These are phyloP conservation scores for Rallus crepitans DNA, from an alignment of 2,797 vertebrate species.

Conservation along the genomic window DNA sequence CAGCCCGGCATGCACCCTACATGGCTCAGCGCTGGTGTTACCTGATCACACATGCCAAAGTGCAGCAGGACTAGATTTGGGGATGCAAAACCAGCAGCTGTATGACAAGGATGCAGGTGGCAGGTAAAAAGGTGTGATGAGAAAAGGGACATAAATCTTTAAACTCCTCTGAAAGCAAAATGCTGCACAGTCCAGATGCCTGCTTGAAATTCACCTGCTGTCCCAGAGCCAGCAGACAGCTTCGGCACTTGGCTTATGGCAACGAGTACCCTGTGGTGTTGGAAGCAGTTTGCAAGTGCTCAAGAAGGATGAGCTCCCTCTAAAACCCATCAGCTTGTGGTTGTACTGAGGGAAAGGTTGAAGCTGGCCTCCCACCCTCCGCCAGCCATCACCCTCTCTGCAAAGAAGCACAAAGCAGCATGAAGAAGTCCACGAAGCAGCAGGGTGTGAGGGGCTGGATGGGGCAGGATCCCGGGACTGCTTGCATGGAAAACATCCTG, in stretches of 20 bases:
- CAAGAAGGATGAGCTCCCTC: neutral
- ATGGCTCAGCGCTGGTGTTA: neutral
- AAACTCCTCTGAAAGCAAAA: neutral
- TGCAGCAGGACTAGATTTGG: neutral
- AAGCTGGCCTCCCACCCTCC: neutral
- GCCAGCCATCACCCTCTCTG: neutral
- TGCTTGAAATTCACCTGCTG: neutral
- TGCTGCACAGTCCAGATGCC: neutral
- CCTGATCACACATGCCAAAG: rapidly evolving
- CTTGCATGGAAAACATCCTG: neutral
- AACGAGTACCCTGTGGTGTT: rapidly evolving
- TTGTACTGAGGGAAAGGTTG: neutral
- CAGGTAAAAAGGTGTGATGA: neutral
- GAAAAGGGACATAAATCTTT: neutral
- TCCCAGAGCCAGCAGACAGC: too few species aligned
- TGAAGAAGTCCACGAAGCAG: rapidly evolving
- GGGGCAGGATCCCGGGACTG: neutral
- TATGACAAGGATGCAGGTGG: rapidly evolving
- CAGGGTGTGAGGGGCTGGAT: neutral
- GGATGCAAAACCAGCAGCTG: neutral
- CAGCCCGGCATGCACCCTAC: rapidly evolving
- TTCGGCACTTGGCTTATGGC: neutral
- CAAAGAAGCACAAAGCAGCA: neutral
- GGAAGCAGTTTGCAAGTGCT: neutral
- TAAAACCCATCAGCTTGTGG: neutral